These are phyloP conservation scores for Apostichopus leukothele DNA, from an alignment of 53 echinoderm and acorn worm species.

Conservation along the genomic window DNA sequence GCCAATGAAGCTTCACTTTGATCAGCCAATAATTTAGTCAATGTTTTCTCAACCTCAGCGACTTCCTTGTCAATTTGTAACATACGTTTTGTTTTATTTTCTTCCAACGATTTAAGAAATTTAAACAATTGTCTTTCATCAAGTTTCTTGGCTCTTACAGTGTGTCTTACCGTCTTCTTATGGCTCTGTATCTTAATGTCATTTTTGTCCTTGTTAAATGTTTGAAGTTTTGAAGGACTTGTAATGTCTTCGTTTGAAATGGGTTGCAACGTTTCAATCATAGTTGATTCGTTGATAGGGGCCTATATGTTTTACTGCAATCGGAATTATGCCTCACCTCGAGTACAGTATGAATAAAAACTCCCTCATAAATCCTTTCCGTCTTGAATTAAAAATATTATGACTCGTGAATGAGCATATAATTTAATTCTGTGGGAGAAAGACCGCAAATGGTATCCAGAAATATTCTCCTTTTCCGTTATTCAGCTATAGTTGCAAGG, in stretches of 20 bases:
- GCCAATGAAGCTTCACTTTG: slow-evolving; percentile 46
- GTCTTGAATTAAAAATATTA: no score
- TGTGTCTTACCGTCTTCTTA: slow-evolving; percentile 76
- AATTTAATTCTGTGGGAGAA: no score
- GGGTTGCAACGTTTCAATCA: not conserved
- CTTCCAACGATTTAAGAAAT: slow-evolving; percentile 76
- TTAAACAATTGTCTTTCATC: slow-evolving; percentile 85
- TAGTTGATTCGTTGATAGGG: not conserved
- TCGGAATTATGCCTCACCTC: no score
- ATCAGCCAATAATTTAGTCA: slow-evolving; percentile 67
- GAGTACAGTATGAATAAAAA: no score
- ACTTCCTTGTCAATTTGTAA: slow-evolving; percentile 91
- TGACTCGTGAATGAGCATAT: no score
- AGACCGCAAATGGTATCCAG: no score
- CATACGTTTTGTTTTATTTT: slow-evolving; percentile 63
- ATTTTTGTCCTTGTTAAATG: not conserved
- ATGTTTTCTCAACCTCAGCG: slow-evolving; percentile 68
- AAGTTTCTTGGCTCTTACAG: slow-evolving; percentile 78
- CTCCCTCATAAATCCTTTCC: no score
- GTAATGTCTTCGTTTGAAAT: not conserved
- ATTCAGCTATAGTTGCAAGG: no score
- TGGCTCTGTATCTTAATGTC: slow-evolving; percentile 79
- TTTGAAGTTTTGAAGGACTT: not conserved
- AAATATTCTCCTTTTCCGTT: no score
- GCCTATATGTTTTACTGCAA: no score